phyloP scores from a whole-genome alignment of 2,113 vertebrate genomes.

The Papio anubis region DNA sequence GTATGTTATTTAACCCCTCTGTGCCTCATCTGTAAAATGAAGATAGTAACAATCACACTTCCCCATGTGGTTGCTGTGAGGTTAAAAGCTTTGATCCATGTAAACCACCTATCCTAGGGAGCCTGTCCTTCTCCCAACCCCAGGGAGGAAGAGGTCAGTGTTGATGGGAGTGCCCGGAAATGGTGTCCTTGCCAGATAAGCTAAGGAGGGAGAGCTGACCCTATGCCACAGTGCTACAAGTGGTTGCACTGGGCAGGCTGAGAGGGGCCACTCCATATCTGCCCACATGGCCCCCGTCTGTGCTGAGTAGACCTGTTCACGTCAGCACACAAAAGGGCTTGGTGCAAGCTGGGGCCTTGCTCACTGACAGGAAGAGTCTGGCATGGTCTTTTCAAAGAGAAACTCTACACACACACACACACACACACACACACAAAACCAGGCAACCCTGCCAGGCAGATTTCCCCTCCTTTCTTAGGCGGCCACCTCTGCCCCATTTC shows the following conservation, averaged over 20 bases:
- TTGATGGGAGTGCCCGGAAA: background rate
- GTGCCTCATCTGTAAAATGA: background rate
- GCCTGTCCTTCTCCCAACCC: too few relatives aligned
- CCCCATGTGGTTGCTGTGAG: background rate
- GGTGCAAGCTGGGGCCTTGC: background rate
- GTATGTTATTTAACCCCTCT: background rate
- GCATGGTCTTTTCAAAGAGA: background rate
- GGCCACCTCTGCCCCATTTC: background rate
- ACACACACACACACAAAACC: background rate
- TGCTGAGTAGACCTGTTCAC: background rate
- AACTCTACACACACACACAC: background rate
- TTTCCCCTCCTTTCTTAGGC: background rate
- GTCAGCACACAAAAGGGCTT: background rate
- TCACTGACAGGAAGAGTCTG: background rate
- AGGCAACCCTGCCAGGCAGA: background rate
- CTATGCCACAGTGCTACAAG: background rate
- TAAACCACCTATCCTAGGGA: background rate
- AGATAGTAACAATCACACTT: background rate
- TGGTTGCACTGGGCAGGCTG: background rate
- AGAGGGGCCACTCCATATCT: background rate
- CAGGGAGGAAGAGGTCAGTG: background rate
- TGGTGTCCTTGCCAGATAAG: background rate
- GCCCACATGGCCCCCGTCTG: rapidly evolving
- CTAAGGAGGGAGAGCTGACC: background rate
- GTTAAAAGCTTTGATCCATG: background rate